Conservation (phyloP, 2,888 invertebrate species). For the Apoda limacodes region DNA sequence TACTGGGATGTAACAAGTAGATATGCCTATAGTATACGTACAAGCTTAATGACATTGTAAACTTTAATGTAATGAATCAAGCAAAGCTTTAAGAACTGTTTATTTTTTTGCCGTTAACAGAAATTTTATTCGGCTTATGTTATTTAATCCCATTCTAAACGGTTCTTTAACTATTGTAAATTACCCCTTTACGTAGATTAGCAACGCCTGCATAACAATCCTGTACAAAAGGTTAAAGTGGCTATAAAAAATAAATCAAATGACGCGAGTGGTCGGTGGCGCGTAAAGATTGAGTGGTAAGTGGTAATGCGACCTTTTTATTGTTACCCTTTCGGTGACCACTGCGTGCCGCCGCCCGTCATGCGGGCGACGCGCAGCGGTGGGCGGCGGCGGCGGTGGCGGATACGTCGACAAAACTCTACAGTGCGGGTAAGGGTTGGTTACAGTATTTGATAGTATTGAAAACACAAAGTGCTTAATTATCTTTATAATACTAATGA, state of each 20-base stretch:
- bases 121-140: too few species aligned
- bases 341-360: constrained; percentile 40
- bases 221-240: constrained; percentile 26
- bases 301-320: constrained; percentile 25
- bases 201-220: constrained; percentile 51
- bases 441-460: too few species aligned
- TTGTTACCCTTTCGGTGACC: constrained; percentile 22
- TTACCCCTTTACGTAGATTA: constrained; percentile 32
- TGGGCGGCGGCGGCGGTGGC: too few species aligned
- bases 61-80: too few species aligned
- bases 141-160: constrained; percentile 3
- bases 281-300: constrained; percentile 42
- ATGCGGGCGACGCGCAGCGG: constrained; percentile 5
- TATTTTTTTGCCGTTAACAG: constrained; percentile 5
- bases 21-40: too few species aligned
- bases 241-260: constrained; percentile 55
- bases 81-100: constrained; percentile 3
- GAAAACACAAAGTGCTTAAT: too few species aligned
- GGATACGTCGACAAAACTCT: too few species aligned
- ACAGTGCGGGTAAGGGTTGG: too few species aligned
- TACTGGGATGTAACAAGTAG: too few species aligned
- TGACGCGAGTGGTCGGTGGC: constrained; percentile 26
- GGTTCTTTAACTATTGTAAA: too few species aligned
- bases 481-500: too few species aligned
- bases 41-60: too few species aligned